Conservation (phyloP, 2,797 vertebrate species). For the Megalops cyprinoides region DNA sequence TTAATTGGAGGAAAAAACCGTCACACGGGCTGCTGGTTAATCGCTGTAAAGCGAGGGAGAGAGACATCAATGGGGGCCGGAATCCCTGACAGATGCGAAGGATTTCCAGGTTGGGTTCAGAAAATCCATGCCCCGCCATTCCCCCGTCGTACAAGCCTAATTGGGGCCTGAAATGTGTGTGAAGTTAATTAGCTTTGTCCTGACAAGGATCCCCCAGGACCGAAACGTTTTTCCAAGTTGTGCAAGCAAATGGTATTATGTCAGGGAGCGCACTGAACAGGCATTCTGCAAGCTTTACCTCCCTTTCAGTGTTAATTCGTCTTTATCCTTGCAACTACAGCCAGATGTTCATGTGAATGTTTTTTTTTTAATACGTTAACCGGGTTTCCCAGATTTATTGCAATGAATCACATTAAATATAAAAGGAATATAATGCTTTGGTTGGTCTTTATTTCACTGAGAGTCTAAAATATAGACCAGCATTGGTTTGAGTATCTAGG, state of each 20-base stretch:
- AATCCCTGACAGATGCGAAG: not conserved
- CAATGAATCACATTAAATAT: no score
- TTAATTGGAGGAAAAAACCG: slow-evolving; percentile 64
- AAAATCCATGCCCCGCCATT: slow-evolving; percentile 34
- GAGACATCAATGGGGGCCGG: not conserved
- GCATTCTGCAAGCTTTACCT: not conserved
- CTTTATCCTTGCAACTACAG: not conserved
- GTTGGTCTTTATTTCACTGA: not conserved
- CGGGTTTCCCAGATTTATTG: no score
- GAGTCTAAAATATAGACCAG: not conserved
- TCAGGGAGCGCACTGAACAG: no score
- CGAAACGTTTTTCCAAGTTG: not conserved
- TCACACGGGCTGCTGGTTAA: slow-evolving; percentile 53
- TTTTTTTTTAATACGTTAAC: no score
- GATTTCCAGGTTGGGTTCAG: slow-evolving; percentile 27
- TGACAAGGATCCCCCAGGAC: not conserved
- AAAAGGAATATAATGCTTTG: no score
- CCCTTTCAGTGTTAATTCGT: not conserved
- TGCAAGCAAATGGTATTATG: not conserved
- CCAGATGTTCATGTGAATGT: not conserved
- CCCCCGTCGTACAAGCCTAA: slow-evolving; percentile 19
- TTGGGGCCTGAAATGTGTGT: slow-evolving; percentile 39
- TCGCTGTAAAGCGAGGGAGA: slow-evolving; percentile 38
- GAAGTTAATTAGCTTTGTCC: slow-evolving; percentile 39
- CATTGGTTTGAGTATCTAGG: no score